These are phyloP conservation scores for Lanius collurio DNA, from an alignment of 2,113 vertebrate species.

Conservation along the genomic window DNA sequence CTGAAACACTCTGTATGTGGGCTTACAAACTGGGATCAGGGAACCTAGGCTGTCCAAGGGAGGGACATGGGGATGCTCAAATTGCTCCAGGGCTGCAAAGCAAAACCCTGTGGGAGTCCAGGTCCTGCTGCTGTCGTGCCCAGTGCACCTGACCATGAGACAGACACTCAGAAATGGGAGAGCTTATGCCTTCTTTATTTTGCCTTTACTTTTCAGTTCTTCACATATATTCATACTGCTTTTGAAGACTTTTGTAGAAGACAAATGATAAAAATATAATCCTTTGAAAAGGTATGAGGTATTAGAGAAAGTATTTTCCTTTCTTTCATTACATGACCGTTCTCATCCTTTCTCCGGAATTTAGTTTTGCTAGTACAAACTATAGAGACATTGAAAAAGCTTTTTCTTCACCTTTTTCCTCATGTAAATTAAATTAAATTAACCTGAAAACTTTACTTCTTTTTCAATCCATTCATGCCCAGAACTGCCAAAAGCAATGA, in stretches of 20 bases:
- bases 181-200: neutral
- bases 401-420: neutral
- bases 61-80: neutral
- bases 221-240: neutral
- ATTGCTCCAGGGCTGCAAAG: neutral
- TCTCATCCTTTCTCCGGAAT: neutral
- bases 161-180: neutral
- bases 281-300: neutral
- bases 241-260: neutral
- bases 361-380: neutral
- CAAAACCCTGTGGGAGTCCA: neutral
- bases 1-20: neutral
- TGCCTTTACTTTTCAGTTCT: neutral
- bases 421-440: neutral
- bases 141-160: neutral
- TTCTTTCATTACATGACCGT: neutral
- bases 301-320: neutral
- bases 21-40: neutral
- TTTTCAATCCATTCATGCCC: neutral
- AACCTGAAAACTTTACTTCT: neutral
- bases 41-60: neutral
- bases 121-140: neutral
- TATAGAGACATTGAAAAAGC: neutral
- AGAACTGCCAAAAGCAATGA: neutral
- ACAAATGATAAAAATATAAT: neutral